These are phyloP conservation scores for Axinella damicornis DNA, from an alignment of 37 sponge, comb jelly and placozoan species.

Conservation along the genomic window DNA sequence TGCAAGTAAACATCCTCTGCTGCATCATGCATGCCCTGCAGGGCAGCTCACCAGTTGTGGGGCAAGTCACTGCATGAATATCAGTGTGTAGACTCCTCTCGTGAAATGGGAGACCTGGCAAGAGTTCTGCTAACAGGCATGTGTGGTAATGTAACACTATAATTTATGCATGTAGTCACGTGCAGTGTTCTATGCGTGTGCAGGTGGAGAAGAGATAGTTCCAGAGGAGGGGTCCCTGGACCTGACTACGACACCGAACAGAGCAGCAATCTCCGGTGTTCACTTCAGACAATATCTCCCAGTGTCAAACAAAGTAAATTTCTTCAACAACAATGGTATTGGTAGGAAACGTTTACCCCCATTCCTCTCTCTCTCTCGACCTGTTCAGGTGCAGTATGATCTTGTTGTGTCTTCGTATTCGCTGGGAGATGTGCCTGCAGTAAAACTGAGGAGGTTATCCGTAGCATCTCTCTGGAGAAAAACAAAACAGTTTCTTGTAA, in stretches of 20 bases:
- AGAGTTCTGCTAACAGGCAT: constrained; percentile 34
- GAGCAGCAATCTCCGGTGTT: constrained; percentile 60
- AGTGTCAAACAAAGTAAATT: constrained; percentile 60
- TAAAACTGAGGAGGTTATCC: constrained; percentile 45
- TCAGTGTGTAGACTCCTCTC: constrained; percentile 77
- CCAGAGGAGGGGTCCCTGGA: background rate
- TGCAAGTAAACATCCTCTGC: no score
- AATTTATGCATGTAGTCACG: no score
- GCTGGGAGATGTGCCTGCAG: constrained; percentile 75
- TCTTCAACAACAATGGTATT: no score
- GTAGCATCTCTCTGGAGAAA: constrained; percentile 85
- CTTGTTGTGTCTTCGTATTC: constrained; percentile 82
- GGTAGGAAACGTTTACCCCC: background rate
- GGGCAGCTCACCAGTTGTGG: constrained; percentile 89
- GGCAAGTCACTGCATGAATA: constrained; percentile 73
- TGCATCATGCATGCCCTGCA: no score
- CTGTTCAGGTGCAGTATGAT: constrained; percentile 74
- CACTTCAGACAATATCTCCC: constrained; percentile 85
- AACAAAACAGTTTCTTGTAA: constrained; percentile 79
- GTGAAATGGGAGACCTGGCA: constrained; percentile 77
- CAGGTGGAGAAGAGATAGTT: background rate
- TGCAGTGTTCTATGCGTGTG: no score
- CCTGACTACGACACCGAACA: background rate
- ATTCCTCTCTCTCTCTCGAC: background rate
- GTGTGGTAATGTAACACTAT: no score